phyloP scores from a whole-genome alignment of 2,888 invertebrate species.

The Meteorus colon region DNA sequence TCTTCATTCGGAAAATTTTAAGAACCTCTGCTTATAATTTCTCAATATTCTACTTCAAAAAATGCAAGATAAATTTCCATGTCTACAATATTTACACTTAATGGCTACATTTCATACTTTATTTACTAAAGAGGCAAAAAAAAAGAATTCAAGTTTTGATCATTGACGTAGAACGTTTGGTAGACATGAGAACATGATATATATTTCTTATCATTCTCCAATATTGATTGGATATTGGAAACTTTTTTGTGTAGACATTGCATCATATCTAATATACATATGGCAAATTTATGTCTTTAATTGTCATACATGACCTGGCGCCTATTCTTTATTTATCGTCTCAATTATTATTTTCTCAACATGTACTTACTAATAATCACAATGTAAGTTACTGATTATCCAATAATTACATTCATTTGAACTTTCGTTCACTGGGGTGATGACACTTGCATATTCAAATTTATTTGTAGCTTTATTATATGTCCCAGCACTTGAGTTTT shows the following conservation, averaged over 20 bases:
- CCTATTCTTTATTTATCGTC: neutral
- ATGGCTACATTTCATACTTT: no score
- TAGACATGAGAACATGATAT: neutral
- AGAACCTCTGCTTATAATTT: no score
- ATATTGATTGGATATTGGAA: neutral
- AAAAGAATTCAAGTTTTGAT: neutral
- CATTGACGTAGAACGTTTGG: neutral
- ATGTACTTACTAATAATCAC: neutral
- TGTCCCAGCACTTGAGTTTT: neutral
- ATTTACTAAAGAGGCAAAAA: neutral
- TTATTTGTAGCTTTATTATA: neutral
- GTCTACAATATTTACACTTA: no score
- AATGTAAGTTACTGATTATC: neutral
- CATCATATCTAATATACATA: neutral
- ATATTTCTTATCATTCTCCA: neutral
- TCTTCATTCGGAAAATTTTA: no score
- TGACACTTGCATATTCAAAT: neutral
- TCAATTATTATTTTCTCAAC: neutral
- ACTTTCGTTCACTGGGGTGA: no score
- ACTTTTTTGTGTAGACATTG: neutral
- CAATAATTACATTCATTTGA: neutral
- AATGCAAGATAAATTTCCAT: no score
- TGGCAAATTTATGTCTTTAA: neutral
- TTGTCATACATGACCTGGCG: neutral
- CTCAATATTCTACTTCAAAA: no score